These are phyloP conservation scores for Troilus luridus DNA, from an alignment of 2,888 invertebrate genomes.

Conservation along the genomic window DNA sequence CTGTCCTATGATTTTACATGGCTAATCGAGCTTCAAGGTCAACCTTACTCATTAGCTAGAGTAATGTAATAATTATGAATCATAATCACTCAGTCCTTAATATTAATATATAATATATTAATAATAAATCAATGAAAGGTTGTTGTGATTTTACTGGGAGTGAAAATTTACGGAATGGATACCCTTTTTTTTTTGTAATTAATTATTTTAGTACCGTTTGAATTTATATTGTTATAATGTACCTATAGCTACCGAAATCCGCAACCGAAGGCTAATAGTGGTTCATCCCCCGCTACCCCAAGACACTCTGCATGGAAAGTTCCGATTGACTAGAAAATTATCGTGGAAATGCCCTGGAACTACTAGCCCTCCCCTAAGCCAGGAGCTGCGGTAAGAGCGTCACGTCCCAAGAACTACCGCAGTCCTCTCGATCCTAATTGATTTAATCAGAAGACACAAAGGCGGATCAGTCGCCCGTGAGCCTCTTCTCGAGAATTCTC, in stretches of 20 bases:
- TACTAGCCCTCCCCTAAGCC: background rate
- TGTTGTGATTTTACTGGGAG: too few species aligned
- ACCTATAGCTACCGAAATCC: background rate
- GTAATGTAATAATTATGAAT: too few species aligned
- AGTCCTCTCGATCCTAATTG: conserved; percentile 47
- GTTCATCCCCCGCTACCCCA: background rate
- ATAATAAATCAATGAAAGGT: too few species aligned
- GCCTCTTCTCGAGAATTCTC: background rate
- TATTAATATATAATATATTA: too few species aligned
- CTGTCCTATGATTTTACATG: too few species aligned
- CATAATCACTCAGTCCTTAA: too few species aligned
- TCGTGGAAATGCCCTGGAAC: background rate
- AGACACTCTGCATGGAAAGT: background rate
- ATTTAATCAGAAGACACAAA: conserved; percentile 44
- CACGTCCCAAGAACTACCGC: conserved; percentile 45
- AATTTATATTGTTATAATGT: background rate
- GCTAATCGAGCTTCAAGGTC: too few species aligned
- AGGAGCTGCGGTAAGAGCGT: conserved; percentile 19
- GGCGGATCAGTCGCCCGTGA: conserved; percentile 36
- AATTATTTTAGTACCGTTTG: background rate
- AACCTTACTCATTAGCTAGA: too few species aligned
- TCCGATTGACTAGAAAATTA: conserved; percentile 7
- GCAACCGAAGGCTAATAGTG: background rate
- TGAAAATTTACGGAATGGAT: too few species aligned
- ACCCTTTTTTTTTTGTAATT: too few species aligned